Evolutionary conservation across 2,113 vertebrate genomes (phyloP), one percentile per base, ranked within the genome.

Genomic region (Tautogolabrus adspersus): DNA sequence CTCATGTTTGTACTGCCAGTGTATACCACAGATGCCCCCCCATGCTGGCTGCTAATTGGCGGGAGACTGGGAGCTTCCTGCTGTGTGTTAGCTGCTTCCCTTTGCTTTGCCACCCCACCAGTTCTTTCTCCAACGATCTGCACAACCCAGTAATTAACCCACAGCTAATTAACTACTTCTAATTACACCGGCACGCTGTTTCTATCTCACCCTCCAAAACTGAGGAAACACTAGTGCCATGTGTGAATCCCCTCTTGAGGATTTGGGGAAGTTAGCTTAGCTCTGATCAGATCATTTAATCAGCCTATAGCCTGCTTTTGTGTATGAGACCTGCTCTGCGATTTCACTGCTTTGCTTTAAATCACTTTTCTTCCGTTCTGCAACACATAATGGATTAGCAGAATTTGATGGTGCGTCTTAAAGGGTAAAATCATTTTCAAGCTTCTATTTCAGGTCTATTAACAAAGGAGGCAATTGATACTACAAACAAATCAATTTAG

Each of bases 151-250:
- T 98, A 98, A 99, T 99, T 99, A 98, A 98, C 97, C 96, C 95
- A 92, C 94, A 95, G 96, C 96, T 98, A 99, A 99, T 98, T 97
- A 98, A 97, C 96, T 96, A 96, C 97, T 96, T 97, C 95, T 98
- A 97, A 98, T 99, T 97, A 98, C 96, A 97, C 95, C 93, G 92
- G 93, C 90, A 87, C 85, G 93, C 95, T 95, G 96, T 96, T 97
- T 95, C 93, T 93, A 95, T 97, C 95, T 93, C 96, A 96, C 96
- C 95, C 93, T 94, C 88, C 76, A 88, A 95, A 96, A 96, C 93
- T 94, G 89, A 91, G 91, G 84, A 92, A 89, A 88, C 89, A 91
- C 84, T 88, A 34, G 83, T 76, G 84, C 71, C 66, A 69, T 58
- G 70, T 75, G 69, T 55, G 78, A 81, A 87, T 84, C 60, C 85